A percentile compares a stretch with the other conserved stretches of the same genome.
Evolutionary conservation across 2,797 vertebrate genomes (phyloP).

Genomic region (Phataginus tetradactyla): DNA sequence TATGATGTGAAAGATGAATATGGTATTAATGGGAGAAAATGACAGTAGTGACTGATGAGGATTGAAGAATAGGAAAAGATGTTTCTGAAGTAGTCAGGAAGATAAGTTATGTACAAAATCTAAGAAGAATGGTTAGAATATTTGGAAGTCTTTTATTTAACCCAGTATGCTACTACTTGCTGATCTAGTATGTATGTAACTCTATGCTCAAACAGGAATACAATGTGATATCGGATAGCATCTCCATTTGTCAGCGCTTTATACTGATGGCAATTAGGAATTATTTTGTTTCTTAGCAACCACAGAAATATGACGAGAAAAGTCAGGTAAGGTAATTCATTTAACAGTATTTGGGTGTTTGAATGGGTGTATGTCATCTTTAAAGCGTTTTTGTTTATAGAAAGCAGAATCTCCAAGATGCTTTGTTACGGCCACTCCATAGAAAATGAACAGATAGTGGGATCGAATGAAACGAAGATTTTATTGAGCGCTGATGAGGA

Average conservation of each 20-base stretch:
- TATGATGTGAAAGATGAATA: background rate
- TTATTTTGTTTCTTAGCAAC: background rate
- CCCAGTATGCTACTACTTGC: background rate
- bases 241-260: background rate
- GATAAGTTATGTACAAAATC: background rate
- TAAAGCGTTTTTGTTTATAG: background rate
- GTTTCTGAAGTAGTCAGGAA: background rate
- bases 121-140: background rate
- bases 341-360: background rate
- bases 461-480: background rate
- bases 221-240: background rate
- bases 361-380: background rate
- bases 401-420: background rate
- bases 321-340: background rate
- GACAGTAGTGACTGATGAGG: background rate
- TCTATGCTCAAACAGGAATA: background rate
- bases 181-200: background rate
- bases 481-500: background rate
- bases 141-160: background rate
- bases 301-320: background rate
- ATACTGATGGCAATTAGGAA: background rate
- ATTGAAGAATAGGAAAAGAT: background rate
- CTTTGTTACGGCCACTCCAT: background rate
- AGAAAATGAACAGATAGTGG: background rate
- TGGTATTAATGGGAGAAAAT: background rate